Base-by-base conservation (phyloP, 2,113 vertebrate genomes). In the Caretta caretta region DNA sequence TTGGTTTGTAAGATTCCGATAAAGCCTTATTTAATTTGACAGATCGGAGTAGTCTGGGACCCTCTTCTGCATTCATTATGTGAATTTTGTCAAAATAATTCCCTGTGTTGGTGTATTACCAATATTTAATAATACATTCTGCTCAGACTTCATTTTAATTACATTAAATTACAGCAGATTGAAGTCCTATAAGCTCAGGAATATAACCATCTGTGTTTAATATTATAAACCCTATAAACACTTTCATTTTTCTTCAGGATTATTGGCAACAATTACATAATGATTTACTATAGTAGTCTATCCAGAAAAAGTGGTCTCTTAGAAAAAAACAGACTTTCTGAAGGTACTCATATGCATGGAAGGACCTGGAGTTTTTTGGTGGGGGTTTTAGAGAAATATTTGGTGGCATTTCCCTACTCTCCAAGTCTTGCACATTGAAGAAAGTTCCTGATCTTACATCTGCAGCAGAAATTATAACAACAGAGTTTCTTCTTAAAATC, bases 71-170 rank as follows among this genome's bases (percentile, higher is more conserved):
- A 98, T 97, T 95, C 89, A 96, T 97, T 98, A 96, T 97, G 96
- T 96, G 96, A 98, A 96, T 97, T 98, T 98, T 98, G 95, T 98
- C 98, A 97, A 97, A 98, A 98, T 96, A 96, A 97, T 97, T 98
- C 97, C 88, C 86, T 94, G 94, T 93, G 80, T 93, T 84, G 17
- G 51, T 95, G 88, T 97, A 97, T 98, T 98, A 98, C 94, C 97
- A 98, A 95, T 97, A 97, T 94, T 92, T 97, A 97, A 97, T 97
- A 97, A 97, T 91, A 88, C 87, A 96, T 98, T 98, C 96, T 96
- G 81, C 97, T 95, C 84, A 29, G 78, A 96, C 97, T 98, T 97
- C 87, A 92, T 97, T 98, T 98, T 95, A 98, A 98, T 98, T 97
- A 95, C 97, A 96, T 97, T 97, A 98, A 97, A 97, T 93, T 97